phyloP scores from a whole-genome alignment of 2,113 vertebrate genomes.

The Cathartes aura region DNA sequence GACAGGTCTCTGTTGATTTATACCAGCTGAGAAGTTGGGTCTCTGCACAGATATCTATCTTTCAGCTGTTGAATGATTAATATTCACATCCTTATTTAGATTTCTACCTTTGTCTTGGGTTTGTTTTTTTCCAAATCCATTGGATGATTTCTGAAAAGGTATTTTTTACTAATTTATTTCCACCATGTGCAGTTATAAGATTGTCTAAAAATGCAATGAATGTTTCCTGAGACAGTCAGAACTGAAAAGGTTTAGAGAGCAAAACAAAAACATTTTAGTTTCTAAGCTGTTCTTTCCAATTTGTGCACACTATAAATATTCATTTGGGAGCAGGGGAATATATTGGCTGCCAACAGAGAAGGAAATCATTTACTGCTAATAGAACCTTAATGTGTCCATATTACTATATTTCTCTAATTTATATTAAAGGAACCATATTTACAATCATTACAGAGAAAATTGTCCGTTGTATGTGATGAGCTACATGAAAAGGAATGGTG shows the following conservation, averaged over 20 bases:
- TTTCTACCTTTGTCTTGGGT: neutral
- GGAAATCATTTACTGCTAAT: neutral
- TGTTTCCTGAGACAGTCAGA: neutral
- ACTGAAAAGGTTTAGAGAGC: neutral
- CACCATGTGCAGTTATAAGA: neutral
- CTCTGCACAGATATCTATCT: neutral
- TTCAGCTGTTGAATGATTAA: constrained; percentile 10
- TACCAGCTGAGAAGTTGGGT: neutral
- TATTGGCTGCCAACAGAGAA: neutral
- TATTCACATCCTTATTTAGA: neutral
- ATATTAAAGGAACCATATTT: neutral
- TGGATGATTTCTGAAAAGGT: neutral
- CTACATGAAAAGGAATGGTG: neutral
- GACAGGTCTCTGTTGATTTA: constrained; percentile 24
- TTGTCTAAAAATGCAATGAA: neutral
- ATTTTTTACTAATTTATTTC: constrained; percentile 25
- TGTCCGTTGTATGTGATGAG: neutral
- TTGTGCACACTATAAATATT: neutral
- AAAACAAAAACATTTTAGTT: neutral
- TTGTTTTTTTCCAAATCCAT: neutral
- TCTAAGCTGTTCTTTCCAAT: neutral
- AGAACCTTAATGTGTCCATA: neutral
- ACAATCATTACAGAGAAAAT: neutral
- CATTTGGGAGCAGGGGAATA: neutral
- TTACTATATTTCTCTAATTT: neutral